These are phyloP conservation scores for Phalloptychus januarius DNA, from an alignment of 2,797 vertebrate species.

Conservation along the genomic window DNA sequence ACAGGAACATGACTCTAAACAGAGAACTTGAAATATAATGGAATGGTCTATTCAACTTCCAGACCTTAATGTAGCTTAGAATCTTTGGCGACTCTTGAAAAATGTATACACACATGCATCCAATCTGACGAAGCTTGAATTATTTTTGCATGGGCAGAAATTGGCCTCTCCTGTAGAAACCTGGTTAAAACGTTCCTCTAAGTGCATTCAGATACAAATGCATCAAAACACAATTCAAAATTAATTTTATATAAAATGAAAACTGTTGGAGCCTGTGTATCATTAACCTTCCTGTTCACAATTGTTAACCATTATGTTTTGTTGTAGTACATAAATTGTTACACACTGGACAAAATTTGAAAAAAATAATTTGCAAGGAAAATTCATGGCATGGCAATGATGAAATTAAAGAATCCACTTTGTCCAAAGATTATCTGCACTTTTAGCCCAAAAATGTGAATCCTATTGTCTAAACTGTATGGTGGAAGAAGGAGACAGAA, in stretches of 20 bases:
- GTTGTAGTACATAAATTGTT: background rate
- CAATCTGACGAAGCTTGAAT: background rate
- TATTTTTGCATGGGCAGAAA: too few species aligned
- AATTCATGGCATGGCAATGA: background rate
- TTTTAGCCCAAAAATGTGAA: background rate
- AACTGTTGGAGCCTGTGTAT: background rate
- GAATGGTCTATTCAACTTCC: background rate
- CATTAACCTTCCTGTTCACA: background rate
- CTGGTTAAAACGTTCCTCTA: background rate
- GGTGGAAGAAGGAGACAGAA: constrained; percentile 5
- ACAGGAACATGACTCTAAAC: background rate
- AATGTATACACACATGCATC: background rate
- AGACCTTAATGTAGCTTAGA: background rate
- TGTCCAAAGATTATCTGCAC: background rate
- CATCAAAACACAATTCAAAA: background rate
- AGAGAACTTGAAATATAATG: background rate
- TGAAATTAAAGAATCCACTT: background rate
- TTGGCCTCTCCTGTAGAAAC: background rate
- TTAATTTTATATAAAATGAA: background rate
- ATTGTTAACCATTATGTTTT: background rate
- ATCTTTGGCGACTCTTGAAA: background rate
- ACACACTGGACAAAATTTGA: background rate
- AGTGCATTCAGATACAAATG: background rate
- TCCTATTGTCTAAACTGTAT: background rate
- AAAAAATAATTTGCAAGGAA: background rate